phyloP scores from a whole-genome alignment of 2,888 invertebrate genomes.

The Balanococcus diminutus region DNA sequence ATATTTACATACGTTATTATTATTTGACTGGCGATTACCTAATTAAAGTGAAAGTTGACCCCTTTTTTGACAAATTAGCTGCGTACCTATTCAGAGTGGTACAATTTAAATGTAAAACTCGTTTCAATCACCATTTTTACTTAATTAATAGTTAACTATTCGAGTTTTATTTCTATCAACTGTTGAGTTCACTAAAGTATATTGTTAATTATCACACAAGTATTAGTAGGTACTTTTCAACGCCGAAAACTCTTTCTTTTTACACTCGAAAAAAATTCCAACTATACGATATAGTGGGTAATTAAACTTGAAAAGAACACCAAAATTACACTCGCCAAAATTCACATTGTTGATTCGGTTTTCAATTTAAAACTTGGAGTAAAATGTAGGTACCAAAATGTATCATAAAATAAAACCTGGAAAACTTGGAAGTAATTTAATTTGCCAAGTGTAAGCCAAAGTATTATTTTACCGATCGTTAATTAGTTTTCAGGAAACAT shows the following conservation, averaged over 20 bases:
- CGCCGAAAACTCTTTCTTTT: not conserved
- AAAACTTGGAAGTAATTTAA: not conserved
- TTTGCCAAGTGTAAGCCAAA: not conserved
- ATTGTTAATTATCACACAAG: not conserved
- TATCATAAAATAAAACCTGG: not conserved
- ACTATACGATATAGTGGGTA: too few species aligned
- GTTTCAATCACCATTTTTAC: not conserved
- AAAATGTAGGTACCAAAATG: not conserved
- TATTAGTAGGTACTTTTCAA: too few species aligned
- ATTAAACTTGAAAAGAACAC: not conserved
- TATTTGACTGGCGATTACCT: not conserved
- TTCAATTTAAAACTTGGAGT: not conserved
- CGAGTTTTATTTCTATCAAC: not conserved
- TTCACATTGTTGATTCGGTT: not conserved
- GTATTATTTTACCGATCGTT: not conserved
- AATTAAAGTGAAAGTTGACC: constrained; percentile 4
- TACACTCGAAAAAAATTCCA: too few species aligned
- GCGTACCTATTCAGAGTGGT: not conserved
- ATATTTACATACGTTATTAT: not conserved
- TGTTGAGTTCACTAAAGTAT: too few species aligned
- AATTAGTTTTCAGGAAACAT: not conserved
- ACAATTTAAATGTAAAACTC: not conserved
- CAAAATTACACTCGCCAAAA: not conserved
- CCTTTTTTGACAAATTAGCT: not conserved
- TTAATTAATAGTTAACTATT: not conserved